Base-by-base conservation (phyloP, 1,140 invertebrate species). In the Ips nitidus region DNA sequence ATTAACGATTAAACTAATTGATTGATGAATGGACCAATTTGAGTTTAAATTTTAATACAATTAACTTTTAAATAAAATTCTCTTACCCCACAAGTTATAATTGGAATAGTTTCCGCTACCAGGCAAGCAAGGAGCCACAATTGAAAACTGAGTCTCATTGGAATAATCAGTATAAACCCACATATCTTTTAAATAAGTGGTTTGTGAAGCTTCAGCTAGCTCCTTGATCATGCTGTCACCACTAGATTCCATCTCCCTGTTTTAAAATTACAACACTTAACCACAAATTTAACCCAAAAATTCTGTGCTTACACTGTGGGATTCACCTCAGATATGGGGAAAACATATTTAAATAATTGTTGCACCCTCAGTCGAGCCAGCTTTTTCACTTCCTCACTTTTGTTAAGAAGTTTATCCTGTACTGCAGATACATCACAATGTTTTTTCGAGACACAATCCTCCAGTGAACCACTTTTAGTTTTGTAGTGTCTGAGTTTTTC, bases 101-200 rank as follows among this genome's bases (percentile, higher is more conserved):
- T 88, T 86, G 45, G 87, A 88, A 75, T 93, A 94, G 79, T 93
- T 90, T 39, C 92, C 91, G 67, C 89, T 89, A 3, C 86, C 86
- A 41, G 91, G 92, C 68, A 94, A 78, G 5, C 87, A 88, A 22
- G 92, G 89, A 7, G 89, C 89, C 52, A 91, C 89, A 72, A 94
- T 90, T 52, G 85, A 83, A 80, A 91, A 89, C 68, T 89, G 86
- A 36, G 87, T 80, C 80, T 92, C 88, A 60, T 85, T 82, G 68
- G 82, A 84, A 78, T 85, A 87, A 70, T 87, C 86, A 66, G 86
- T 86, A 74, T 90, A 87, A 40, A 92, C 86, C 91, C 91, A 92
- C 76, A 86, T 86, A 41, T 91, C 90, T 71, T 87, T 83, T 52
- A 92, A 84, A 72, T 90, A 92, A 8, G 89, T 88, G 6, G 88